Base-by-base conservation (phyloP, 1,140 invertebrate species). In the Steinernema feltiae region DNA sequence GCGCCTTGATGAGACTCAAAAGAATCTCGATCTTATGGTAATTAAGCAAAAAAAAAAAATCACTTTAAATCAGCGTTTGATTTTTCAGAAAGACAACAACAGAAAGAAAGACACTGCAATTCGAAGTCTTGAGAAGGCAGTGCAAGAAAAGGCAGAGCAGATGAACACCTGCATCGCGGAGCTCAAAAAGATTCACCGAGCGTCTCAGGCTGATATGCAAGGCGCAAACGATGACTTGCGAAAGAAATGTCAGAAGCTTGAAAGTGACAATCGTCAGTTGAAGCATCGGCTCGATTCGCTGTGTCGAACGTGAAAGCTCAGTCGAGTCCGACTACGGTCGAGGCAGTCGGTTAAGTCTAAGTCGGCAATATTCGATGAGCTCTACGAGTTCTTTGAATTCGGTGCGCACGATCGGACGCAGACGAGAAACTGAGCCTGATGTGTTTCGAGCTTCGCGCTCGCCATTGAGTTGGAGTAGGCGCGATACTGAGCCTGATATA, bases 51-150 rank as follows among this genome's bases (percentile, higher is more conserved):
- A 12, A 63, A 3, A 15, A 12, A n/a, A 7, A 63, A 27, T 63
- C 24, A 27, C 2, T 15, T n/a, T n/a, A n/a, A n/a, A 63, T 15
- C 15, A 21, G 24, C 24, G 24, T 63, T 63, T 3, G 3, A n/a
- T n/a, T 3, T n/a, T 27, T 27, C 53, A 63, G 53, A 63, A 63
- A 27, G 53, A 27, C 24, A 63, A 63, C 53, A 63, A n/a, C 15
- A 7, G 53, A 63, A 63, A 63, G 53, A 63, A 63, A 21, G 53
- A 63, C 53, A 63, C 53, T 27, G 53, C 53, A 21, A 63, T 63
- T 27, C 7, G 53, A 27, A 63, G 24, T 63, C 24, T 63, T 3
- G 53, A 63, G 24, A 63, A 63, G 24, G 53, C 53, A 27, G 53
- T 63, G 2, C 53, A 63, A 27, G 53, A 63, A 21, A 63, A 63